Conservation (phyloP, 2,797 vertebrate genomes). For the Danio jaintianensis region DNA sequence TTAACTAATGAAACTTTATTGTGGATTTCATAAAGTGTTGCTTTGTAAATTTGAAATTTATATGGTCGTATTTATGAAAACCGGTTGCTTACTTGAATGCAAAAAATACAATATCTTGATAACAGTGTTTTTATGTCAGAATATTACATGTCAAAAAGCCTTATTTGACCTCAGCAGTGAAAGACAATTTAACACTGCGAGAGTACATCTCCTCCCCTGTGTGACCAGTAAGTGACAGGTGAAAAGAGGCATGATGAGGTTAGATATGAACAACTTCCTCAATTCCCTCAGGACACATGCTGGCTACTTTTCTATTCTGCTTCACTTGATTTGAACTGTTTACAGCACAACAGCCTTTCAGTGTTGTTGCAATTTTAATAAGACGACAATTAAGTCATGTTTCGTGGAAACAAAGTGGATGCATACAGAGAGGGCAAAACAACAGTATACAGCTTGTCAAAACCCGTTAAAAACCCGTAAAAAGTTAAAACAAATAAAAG, state of each 20-base stretch:
- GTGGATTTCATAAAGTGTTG: too few relatives aligned
- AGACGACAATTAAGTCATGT: background rate
- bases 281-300: background rate
- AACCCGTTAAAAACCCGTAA: background rate
- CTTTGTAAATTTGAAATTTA: too few relatives aligned
- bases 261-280: background rate
- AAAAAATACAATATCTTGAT: background rate
- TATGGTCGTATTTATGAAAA: background rate
- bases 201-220: background rate
- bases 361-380: background rate
- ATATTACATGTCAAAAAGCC: background rate
- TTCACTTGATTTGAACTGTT: background rate
- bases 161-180: background rate
- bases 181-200: background rate
- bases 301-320: background rate
- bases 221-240: constrained; percentile 6
- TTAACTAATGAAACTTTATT: too few relatives aligned
- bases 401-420: constrained; percentile 1
- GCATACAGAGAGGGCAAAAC: background rate
- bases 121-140: background rate
- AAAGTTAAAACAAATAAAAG: background rate
- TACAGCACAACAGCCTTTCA: background rate
- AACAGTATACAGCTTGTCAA: background rate
- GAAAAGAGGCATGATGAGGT: background rate
- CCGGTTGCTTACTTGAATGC: background rate